These are phyloP conservation scores for Sternotherus odoratus DNA, from an alignment of 2,797 vertebrate genomes.

Conservation along the genomic window DNA sequence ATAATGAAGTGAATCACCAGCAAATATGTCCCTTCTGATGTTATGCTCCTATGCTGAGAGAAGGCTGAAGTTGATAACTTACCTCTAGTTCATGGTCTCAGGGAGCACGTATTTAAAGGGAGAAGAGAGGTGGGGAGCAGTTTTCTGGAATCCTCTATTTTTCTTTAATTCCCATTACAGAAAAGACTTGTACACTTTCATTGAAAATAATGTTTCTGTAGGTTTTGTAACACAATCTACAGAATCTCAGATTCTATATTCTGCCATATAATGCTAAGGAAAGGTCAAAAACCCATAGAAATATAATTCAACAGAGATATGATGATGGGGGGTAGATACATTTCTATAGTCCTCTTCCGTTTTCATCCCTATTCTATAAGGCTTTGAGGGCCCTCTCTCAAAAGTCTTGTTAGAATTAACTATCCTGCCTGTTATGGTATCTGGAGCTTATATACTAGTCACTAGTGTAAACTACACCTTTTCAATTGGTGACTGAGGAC, in stretches of 20 bases:
- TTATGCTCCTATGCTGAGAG: not conserved
- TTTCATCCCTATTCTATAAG: not conserved
- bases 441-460: not conserved
- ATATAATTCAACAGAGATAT: not conserved
- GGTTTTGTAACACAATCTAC: not conserved
- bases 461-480: not conserved
- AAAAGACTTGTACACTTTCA: not conserved
- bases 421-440: not conserved
- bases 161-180: not conserved
- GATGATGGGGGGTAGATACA: not conserved
- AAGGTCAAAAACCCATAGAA: not conserved
- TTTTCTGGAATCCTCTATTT: not conserved
- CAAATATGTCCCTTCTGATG: not conserved
- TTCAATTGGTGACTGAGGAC: not conserved
- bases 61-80: not conserved
- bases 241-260: not conserved
- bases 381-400: not conserved
- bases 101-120: fast-evolving
- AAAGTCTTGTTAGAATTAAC: not conserved
- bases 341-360: not conserved
- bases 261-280: not conserved
- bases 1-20: not conserved
- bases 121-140: not conserved
- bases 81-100: fast-evolving
- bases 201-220: not conserved